Evolutionary conservation across 2,888 invertebrate species (phyloP).

Genomic region (Cantharis rufa): DNA sequence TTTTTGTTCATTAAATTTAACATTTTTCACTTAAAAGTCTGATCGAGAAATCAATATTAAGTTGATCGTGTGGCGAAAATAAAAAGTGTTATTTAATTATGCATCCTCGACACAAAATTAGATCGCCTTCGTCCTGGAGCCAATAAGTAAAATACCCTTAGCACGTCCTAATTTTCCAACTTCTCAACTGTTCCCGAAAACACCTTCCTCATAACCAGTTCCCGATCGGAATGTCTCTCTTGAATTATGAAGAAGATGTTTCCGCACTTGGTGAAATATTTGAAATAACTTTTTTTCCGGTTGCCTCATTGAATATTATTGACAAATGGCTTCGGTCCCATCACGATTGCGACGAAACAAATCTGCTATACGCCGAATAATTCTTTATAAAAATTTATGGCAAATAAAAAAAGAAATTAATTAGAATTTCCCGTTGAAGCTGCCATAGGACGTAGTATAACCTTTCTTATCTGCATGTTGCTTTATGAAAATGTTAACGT

Average conservation of each 20-base stretch:
- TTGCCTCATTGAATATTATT: slow-evolving; percentile 40
- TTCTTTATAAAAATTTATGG: not conserved
- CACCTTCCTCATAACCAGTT: slow-evolving; percentile 22
- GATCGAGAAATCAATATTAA: not conserved
- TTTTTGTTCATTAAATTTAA: not conserved
- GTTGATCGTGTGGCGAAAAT: not conserved
- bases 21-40: not conserved
- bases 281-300: slow-evolving; percentile 41
- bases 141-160: slow-evolving; percentile 7
- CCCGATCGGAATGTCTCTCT: slow-evolving; percentile 35
- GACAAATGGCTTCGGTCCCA: slow-evolving; percentile 35
- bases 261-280: slow-evolving; percentile 38
- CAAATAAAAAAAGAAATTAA: not conserved
- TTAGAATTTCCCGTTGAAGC: not conserved
- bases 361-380: slow-evolving; percentile 12
- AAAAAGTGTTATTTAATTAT: not conserved
- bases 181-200: slow-evolving; percentile 19
- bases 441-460: not conserved
- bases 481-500: not conserved
- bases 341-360: slow-evolving; percentile 23
- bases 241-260: slow-evolving; percentile 37
- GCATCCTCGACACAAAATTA: slow-evolving; percentile 15
- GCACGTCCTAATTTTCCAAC: slow-evolving; percentile 22
- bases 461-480: not conserved
- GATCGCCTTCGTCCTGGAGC: not conserved